A percentile compares a stretch with the other conserved stretches of the same genome.
These are phyloP conservation scores for Catocala nupta DNA, from an alignment of 2,888 invertebrate species.

Conservation along the genomic window DNA sequence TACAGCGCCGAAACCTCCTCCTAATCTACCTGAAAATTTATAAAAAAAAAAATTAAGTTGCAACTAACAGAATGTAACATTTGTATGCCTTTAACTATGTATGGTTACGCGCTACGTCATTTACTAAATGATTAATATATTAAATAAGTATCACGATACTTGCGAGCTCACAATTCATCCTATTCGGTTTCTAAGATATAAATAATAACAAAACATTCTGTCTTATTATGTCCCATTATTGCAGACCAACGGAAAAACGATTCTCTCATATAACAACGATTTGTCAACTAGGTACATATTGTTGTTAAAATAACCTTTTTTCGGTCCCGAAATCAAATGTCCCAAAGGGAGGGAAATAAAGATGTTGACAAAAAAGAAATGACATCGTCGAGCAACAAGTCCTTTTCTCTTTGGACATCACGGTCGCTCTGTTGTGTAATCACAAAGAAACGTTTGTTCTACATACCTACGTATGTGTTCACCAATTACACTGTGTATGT, in stretches of 20 bases:
- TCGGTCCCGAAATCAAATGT: slow-evolving; percentile 22
- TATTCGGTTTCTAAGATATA: no score
- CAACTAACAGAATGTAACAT: no score
- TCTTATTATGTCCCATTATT: background rate
- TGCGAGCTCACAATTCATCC: no score
- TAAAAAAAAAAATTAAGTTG: no score
- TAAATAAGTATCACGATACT: no score
- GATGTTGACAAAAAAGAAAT: slow-evolving; percentile 50
- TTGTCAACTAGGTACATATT: slow-evolving; percentile 16
- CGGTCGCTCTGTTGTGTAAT: slow-evolving; percentile 7
- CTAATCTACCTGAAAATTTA: no score
- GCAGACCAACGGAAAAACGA: slow-evolving; percentile 7
- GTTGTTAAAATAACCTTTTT: slow-evolving; percentile 27
- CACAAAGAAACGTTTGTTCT: slow-evolving; percentile 10
- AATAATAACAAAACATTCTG: background rate
- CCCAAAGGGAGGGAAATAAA: slow-evolving; percentile 41
- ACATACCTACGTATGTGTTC: no score
- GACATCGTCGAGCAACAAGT: slow-evolving; percentile 58
- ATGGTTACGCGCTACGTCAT: no score
- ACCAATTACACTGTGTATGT: no score
- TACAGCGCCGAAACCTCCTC: no score
- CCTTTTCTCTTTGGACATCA: slow-evolving; percentile 32
- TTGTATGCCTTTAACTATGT: no score
- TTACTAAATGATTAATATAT: no score
- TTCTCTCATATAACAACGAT: slow-evolving; percentile 23